Base-by-base conservation (phyloP, 2,888 invertebrate genomes). In the Drosophila cracens region DNA sequence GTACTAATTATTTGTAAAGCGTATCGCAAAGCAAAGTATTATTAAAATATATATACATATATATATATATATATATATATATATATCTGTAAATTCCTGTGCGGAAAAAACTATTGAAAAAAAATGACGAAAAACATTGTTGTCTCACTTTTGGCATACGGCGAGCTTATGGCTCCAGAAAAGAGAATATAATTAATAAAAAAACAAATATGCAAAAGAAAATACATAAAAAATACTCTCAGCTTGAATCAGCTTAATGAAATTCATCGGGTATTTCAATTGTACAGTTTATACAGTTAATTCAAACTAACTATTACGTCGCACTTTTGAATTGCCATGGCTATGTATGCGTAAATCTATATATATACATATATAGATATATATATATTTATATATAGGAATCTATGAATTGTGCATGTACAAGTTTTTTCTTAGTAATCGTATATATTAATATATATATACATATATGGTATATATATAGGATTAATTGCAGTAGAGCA, bases 1-100 rank as follows among this genome's bases (percentile, higher is more conserved):
- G 78, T 53, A 68, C 68, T 76, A 60, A 80, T 53, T 76, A 65
- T 65, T 61, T 81, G 80, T 86, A 89, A 80, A 83, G 69, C 76
- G 67, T 65, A 72, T 65, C 68, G 72, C 86, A 79, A 79, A 69
- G 71, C 76, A 84, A 87, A 86, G 85, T 86, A 85, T 85, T 85
- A 85, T 76, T 89, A 85, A 89, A 84, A 70, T 86, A 89, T 82
- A 65, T 18, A 31, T 21, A 21, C 4, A 51, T 4, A 10, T 29
- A n/a, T n/a, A 36, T 25, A 40, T 4, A 73, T 85, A 88, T 79
- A 64, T 16, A 27, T 18, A 49, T 25, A 25, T 25, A 25, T 25
- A 48, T 25, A 7, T 48, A 4, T 49, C 16, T 54, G 13, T 56
- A 69, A 75, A 82, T 62, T 75, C 65, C 69, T 68, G 74, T 81